Percentiles rank a stretch among this genome's conserved stretches.
These are phyloP conservation scores for Tokudaia tokunoshimensis DNA, from an alignment of 2,797 vertebrate species.

Conservation along the genomic window DNA sequence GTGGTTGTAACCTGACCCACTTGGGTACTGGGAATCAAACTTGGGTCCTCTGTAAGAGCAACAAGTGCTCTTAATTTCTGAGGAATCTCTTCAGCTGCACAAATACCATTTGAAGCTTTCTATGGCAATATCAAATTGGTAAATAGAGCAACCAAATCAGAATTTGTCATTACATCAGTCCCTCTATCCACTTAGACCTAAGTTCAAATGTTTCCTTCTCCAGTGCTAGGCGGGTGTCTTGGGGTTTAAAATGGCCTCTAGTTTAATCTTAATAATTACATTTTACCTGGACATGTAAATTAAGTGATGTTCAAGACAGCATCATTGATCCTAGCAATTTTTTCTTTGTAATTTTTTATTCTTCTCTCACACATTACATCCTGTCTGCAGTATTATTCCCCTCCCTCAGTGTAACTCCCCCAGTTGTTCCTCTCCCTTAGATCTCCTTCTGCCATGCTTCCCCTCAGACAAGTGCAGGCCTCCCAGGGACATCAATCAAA, in stretches of 20 bases:
- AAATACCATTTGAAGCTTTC: neutral
- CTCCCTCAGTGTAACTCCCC: neutral
- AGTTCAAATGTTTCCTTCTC: neutral
- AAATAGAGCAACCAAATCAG: neutral
- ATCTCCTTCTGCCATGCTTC: neutral
- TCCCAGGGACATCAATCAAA: neutral
- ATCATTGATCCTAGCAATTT: neutral
- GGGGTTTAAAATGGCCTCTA: neutral
- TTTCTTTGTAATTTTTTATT: neutral
- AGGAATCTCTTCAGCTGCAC: neutral
- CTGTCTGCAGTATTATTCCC: neutral
- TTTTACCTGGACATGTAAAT: neutral
- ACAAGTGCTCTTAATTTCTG: neutral
- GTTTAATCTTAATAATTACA: neutral
- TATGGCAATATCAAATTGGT: neutral
- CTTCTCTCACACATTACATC: neutral
- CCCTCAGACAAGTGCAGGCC: neutral
- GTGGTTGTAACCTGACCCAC: neutral
- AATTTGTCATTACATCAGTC: neutral
- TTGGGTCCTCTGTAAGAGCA: neutral
- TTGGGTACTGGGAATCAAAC: neutral
- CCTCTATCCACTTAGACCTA: neutral
- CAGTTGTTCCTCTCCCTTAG: neutral
- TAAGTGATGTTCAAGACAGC: neutral
- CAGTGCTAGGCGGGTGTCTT: neutral